Conservation (phyloP, 1,140 invertebrate species). For the Heliothis virescens region DNA sequence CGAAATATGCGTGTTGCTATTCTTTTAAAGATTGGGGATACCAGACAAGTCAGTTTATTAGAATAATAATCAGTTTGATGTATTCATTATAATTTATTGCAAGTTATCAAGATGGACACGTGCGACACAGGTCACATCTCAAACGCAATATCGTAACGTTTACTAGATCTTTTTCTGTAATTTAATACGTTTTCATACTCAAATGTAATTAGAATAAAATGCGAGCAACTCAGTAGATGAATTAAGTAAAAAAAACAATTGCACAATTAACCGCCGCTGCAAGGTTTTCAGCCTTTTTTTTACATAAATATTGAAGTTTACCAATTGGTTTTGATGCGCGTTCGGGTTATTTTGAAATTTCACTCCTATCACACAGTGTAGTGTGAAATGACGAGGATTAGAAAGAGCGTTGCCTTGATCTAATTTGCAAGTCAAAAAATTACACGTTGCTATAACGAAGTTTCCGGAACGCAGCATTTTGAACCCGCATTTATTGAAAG, state of each 20-base stretch:
- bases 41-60: too few relatives aligned
- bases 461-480: constrained; percentile 44
- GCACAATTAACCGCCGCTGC: constrained; percentile 28
- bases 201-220: constrained; percentile 76
- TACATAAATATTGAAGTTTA: constrained; percentile 1
- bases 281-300: constrained; percentile 34
- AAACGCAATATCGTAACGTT: constrained; percentile 66
- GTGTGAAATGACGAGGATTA: neutral
- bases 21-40: too few relatives aligned
- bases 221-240: constrained; percentile 71
- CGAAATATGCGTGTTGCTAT: too few relatives aligned
- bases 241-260: constrained; percentile 62
- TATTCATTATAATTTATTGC: neutral
- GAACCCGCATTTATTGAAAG: constrained; percentile 42
- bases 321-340: neutral
- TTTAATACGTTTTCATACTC: constrained; percentile 85
- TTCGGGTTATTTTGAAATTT: neutral
- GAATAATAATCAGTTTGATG: neutral
- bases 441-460: constrained; percentile 7
- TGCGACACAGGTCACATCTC: constrained; percentile 62
- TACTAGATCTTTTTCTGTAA: constrained; percentile 81
- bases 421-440: constrained; percentile 4
- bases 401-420: neutral
- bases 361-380: constrained; percentile 6
- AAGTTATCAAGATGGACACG: neutral